Evolutionary conservation across 1,140 invertebrate species (phyloP).

Genomic region (Drosophila bocki): DNA sequence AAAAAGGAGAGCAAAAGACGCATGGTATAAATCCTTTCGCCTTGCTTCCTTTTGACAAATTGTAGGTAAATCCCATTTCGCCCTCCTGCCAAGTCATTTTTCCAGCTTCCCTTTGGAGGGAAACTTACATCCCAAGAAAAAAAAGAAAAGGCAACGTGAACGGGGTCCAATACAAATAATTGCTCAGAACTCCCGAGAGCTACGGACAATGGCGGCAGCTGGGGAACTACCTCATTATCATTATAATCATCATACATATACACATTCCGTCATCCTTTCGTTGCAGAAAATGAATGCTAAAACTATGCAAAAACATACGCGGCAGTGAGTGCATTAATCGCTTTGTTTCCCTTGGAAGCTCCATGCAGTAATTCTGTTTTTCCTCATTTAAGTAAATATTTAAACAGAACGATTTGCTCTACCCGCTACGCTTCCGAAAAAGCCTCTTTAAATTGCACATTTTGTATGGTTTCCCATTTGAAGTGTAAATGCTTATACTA

Average conservation of each 20-base stretch:
- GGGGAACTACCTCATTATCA: constrained; percentile 26
- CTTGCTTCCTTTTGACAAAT: constrained; percentile 77
- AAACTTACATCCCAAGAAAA: constrained; percentile 1
- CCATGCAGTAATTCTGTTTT: constrained; percentile 22
- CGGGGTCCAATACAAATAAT: constrained; percentile 74
- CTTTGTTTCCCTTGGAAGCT: constrained; percentile 29
- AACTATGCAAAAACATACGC: constrained; percentile 20
- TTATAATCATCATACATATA: constrained; percentile 24
- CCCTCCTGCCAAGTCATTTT: constrained; percentile 64
- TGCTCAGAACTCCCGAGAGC: constrained; percentile 56
- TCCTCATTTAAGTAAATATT: constrained; percentile 48
- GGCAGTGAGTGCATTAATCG: constrained; percentile 25
- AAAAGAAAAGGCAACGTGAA: constrained; percentile 1
- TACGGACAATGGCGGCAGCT: constrained; percentile 27
- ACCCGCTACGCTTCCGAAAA: constrained; percentile 7
- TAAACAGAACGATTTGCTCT: constrained; percentile 24
- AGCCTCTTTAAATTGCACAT: constrained; percentile 23
- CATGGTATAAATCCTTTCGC: constrained; percentile 65
- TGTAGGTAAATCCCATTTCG: constrained; percentile 76
- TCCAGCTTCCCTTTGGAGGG: constrained; percentile 1
- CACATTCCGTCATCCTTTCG: constrained; percentile 20
- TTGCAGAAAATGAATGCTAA: constrained; percentile 25
- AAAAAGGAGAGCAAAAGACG: constrained; percentile 60
- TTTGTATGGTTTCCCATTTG: constrained; percentile 16
- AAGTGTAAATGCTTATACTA: constrained; percentile 1